Conservation (phyloP, 1,140 invertebrate genomes). For the Cydia pomonella region DNA sequence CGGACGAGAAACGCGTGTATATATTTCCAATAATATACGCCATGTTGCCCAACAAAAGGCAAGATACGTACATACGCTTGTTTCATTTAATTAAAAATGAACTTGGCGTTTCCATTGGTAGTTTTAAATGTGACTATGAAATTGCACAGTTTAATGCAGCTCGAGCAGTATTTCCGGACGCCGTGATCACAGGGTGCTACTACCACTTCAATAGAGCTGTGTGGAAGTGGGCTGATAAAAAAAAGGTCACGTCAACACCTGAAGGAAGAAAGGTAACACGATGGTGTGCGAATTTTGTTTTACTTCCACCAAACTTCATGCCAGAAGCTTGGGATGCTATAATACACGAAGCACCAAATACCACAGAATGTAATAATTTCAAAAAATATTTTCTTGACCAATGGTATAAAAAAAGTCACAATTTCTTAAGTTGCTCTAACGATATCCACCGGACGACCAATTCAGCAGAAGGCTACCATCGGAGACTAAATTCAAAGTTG, state of each 20-base stretch:
- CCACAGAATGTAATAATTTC: slow-evolving; percentile 5
- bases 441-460: slow-evolving; percentile 6
- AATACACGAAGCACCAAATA: not conserved
- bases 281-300: slow-evolving; percentile 1
- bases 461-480: slow-evolving; percentile 10
- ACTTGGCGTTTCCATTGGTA: not conserved
- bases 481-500: slow-evolving; percentile 12
- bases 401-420: slow-evolving; percentile 9
- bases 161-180: slow-evolving; percentile 10
- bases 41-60: slow-evolving; percentile 25
- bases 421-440: slow-evolving; percentile 7
- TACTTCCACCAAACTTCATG: not conserved
- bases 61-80: slow-evolving; percentile 24
- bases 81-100: slow-evolving; percentile 33
- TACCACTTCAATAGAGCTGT: slow-evolving; percentile 30
- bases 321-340: slow-evolving; percentile 10
- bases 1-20: not conserved
- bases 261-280: not conserved
- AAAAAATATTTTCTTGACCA: slow-evolving; percentile 7
- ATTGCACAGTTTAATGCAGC: slow-evolving; percentile 24
- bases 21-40: slow-evolving; percentile 23
- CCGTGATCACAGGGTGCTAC: slow-evolving; percentile 29
- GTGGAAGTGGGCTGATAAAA: slow-evolving; percentile 24
- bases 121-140: slow-evolving; percentile 34
- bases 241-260: not conserved